Percentiles rank a stretch among this genome's conserved stretches.
These are phyloP conservation scores for Rhopalosiphum maidis DNA, from an alignment of 1,140 invertebrate species.

Conservation along the genomic window DNA sequence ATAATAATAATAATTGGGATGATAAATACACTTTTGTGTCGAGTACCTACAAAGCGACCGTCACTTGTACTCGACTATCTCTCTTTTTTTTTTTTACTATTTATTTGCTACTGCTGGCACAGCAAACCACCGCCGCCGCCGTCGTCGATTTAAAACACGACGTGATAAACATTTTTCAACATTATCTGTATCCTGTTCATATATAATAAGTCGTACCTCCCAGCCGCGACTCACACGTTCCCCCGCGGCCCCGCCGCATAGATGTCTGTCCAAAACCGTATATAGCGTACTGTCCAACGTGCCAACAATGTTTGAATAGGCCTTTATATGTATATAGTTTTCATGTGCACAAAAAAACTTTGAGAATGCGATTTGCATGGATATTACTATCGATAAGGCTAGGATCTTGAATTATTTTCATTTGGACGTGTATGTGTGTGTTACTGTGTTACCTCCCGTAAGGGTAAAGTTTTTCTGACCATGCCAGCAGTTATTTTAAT, in stretches of 20 bases:
- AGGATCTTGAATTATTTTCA: not conserved
- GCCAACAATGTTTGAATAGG: not conserved
- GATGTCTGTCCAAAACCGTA: not conserved
- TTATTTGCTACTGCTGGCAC: not conserved
- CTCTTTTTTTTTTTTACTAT: not conserved
- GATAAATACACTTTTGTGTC: not conserved
- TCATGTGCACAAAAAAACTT: not conserved
- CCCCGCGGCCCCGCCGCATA: not conserved
- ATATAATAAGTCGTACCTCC: not conserved
- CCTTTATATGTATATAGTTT: not conserved
- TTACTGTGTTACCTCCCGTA: not conserved
- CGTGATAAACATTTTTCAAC: constrained; percentile 7
- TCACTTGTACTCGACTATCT: not conserved
- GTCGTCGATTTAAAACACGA: not conserved
- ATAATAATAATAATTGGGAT: constrained; percentile 1
- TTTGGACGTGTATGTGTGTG: not conserved
- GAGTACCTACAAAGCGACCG: not conserved
- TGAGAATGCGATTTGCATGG: not conserved
- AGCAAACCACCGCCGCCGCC: not conserved
- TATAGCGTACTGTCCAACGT: not conserved
- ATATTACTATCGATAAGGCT: not conserved
- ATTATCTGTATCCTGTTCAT: not conserved
- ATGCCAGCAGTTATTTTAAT: not conserved
- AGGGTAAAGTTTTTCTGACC: not conserved
- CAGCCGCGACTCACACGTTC: not conserved